Percentiles rank a stretch among this genome's conserved stretches.
These are phyloP conservation scores for Sturnus vulgaris DNA, from an alignment of 2,113 vertebrate genomes.

Conservation along the genomic window DNA sequence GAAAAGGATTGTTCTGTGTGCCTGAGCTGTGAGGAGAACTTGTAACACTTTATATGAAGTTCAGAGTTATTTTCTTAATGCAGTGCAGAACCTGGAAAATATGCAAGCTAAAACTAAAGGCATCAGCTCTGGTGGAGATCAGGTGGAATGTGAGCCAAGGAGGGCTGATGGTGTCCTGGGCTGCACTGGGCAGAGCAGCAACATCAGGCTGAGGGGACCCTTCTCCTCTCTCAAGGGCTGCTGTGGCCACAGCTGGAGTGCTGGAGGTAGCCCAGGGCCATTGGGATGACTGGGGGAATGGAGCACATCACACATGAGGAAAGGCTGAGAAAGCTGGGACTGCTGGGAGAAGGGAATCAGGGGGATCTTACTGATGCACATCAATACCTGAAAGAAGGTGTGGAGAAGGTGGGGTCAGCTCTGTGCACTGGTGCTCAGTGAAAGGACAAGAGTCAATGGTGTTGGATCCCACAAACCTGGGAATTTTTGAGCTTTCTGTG, in stretches of 20 bases:
- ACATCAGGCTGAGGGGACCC: neutral
- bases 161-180: neutral
- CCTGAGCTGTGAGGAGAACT: too few species aligned
- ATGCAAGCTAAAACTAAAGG: neutral
- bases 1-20: neutral
- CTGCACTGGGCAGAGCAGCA: neutral
- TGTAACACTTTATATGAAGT: too few species aligned
- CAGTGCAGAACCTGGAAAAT: neutral
- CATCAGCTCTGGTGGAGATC: neutral
- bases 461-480: too few species aligned
- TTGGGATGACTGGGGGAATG: neutral
- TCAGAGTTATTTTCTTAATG: neutral
- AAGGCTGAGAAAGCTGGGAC: neutral
- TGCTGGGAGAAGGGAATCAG: neutral
- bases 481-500: too few species aligned
- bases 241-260: too few species aligned
- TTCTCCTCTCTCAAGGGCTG: neutral
- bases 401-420: neutral
- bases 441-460: neutral
- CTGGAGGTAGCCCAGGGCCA: neutral
- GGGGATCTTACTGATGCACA: neutral
- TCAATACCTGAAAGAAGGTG: neutral
- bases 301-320: rapidly evolving
- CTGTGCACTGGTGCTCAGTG: neutral
- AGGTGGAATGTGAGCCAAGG: neutral